Conservation (phyloP, 2,797 vertebrate genomes). For the Poliocrania exsul region DNA sequence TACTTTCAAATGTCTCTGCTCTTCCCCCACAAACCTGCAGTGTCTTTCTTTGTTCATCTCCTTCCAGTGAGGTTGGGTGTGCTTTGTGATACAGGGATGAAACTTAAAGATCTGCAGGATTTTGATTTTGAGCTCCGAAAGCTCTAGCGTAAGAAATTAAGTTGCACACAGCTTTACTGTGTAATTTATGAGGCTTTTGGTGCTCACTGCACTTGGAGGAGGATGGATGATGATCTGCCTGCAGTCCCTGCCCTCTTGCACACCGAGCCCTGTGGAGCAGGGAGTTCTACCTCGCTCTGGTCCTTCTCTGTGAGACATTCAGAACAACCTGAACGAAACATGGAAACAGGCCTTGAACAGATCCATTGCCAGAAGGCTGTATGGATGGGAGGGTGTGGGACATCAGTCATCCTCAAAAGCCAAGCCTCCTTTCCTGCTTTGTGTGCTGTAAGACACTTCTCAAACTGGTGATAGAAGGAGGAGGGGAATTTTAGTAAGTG, state of each 20-base stretch:
- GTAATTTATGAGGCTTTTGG: background rate
- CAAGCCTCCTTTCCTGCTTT: background rate
- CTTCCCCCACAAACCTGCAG: rapidly evolving
- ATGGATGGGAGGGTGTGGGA: background rate
- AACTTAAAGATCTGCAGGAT: background rate
- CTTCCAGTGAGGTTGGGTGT: background rate
- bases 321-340: background rate
- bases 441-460: background rate
- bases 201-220: background rate
- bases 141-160: background rate
- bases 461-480: background rate
- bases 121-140: background rate
- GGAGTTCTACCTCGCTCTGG: background rate
- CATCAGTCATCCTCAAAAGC: background rate
- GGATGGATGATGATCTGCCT: background rate
- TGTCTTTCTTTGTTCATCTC: background rate
- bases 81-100: background rate
- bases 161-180: background rate
- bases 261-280: background rate
- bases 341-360: background rate
- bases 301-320: background rate
- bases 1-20: background rate
- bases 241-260: background rate
- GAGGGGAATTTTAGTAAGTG: background rate
- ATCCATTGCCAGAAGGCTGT: background rate